Evolutionary conservation across 92 coral and sea anemone species (phyloP), one percentile per base, ranked within the genome.

Genomic region (Actinostola sp.): DNA sequence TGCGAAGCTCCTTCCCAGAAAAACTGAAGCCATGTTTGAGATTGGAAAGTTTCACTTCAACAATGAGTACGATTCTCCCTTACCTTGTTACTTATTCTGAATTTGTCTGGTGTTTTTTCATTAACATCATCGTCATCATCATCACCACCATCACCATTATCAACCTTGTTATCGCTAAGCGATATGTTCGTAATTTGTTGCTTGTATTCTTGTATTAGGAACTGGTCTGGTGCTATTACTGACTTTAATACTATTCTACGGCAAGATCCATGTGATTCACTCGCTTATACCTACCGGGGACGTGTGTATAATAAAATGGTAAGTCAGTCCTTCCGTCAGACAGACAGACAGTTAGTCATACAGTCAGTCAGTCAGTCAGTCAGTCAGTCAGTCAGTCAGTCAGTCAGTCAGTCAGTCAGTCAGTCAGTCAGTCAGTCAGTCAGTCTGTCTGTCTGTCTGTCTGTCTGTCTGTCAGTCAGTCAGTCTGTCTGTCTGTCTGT

Each of bases 11-110:
- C 66, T 79, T 60, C 98, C 98, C 6, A 91, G 97, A 60, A 88
- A 73, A 70, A 94, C 98, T 17, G 95, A 94, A n/a, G 98, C 98
- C 70, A 94, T 91, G 88, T 88, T 89, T 66, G 89, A 84, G 43
- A 88, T 94, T 48, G 95, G 98, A 3, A 67, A 46, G 56, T 88
- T 84, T 66, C 92, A 73, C 51, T 94, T 94, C 75, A 73, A 88
- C 49, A 82, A 91, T 38, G 83, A 89, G 98, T 94, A 56, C 82
- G 98, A 23, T 43, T 24, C 30, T 13, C 31, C 31, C 32, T 24
- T 56, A 30, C 63, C 11, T 36, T 11, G 6, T 36, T 36, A 11
- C 42, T 36, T 36, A 36, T 36, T 36, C 6, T 21, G 28, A 2
- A 7, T 16, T 2, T 16, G 1, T 2, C 21, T 52, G 21, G 27